Percentiles rank a stretch among this genome's conserved stretches.
Evolutionary conservation across 1,140 invertebrate genomes (phyloP).

Genomic region (Drosophila cardini): DNA sequence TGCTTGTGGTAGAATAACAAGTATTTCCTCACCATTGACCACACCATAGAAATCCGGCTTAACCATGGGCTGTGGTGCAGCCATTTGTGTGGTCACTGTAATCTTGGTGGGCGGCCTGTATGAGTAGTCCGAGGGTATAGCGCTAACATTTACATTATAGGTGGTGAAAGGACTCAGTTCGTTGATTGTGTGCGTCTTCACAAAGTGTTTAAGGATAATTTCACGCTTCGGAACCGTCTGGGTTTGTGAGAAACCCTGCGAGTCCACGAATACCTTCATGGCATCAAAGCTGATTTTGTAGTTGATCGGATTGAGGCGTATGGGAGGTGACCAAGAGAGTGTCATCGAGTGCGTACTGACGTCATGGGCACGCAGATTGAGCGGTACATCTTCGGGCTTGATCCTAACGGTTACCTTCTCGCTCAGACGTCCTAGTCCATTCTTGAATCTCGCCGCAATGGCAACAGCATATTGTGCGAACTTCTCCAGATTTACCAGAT

Average conservation of each 20-base stretch:
- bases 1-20: constrained; percentile 96
- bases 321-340: constrained; percentile 96
- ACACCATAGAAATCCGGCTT: constrained; percentile 97
- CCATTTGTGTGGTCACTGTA: constrained; percentile 98
- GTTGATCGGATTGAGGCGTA: constrained; percentile 93
- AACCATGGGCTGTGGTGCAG: constrained; percentile 97
- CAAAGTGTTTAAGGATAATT: constrained; percentile 89
- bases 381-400: constrained; percentile 95
- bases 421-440: constrained; percentile 89
- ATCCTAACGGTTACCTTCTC: constrained; percentile 94
- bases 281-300: constrained; percentile 97
- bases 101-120: constrained; percentile 96
- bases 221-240: constrained; percentile 91
- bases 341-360: constrained; percentile 96
- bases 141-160: constrained; percentile 97
- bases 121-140: constrained; percentile 92
- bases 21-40: constrained; percentile 93
- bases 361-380: constrained; percentile 93
- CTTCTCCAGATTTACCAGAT: constrained; percentile 95
- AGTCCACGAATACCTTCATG: constrained; percentile 97
- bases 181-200: constrained; percentile 91
- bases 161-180: constrained; percentile 97
- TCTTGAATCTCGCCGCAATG: constrained; percentile 93
- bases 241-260: constrained; percentile 95
- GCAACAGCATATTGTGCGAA: constrained; percentile 96